Percentiles rank a stretch among this genome's conserved stretches.
These are phyloP conservation scores for Caenorhabditis briggsae DNA, from an alignment of 1,140 invertebrate genomes.

Conservation along the genomic window DNA sequence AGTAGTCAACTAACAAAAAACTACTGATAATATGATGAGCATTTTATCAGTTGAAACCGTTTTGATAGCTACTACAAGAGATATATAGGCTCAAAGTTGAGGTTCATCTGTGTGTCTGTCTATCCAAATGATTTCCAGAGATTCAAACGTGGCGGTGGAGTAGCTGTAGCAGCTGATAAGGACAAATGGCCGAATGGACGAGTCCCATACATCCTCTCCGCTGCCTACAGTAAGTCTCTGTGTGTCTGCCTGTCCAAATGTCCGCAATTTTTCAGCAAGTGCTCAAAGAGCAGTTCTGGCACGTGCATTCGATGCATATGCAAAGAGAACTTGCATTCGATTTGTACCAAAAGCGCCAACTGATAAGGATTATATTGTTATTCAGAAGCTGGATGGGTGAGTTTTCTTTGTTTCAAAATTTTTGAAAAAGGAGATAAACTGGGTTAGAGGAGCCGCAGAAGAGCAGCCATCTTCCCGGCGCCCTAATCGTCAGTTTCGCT, in stretches of 20 bases:
- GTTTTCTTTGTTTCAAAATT: background rate
- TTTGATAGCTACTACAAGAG: too few species aligned
- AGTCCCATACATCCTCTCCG: constrained; percentile 75
- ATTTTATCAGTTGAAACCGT: too few species aligned
- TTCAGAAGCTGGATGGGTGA: constrained; percentile 76
- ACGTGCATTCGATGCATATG: constrained; percentile 72
- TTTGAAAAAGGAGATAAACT: too few species aligned
- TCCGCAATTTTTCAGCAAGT: constrained; percentile 67
- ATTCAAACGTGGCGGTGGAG: constrained; percentile 66
- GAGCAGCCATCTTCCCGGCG: too few species aligned
- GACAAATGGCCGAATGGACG: constrained; percentile 77
- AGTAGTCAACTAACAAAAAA: too few species aligned
- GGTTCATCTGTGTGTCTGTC: too few species aligned
- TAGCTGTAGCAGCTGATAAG: constrained; percentile 74
- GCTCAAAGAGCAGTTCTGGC: constrained; percentile 74
- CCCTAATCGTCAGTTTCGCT: too few species aligned
- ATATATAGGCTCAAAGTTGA: too few species aligned
- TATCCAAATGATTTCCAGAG: constrained; percentile 35
- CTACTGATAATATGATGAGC: too few species aligned
- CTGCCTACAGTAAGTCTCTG: constrained; percentile 74
- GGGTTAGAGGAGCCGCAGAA: too few species aligned
- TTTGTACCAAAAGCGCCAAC: constrained; percentile 75
- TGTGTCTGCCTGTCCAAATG: background rate
- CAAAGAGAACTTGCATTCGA: constrained; percentile 75
- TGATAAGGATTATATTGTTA: constrained; percentile 76